A percentile compares a stretch with the other conserved stretches of the same genome.
Evolutionary conservation across 2,113 vertebrate species (phyloP).

Genomic region (Cisticola juncidis): DNA sequence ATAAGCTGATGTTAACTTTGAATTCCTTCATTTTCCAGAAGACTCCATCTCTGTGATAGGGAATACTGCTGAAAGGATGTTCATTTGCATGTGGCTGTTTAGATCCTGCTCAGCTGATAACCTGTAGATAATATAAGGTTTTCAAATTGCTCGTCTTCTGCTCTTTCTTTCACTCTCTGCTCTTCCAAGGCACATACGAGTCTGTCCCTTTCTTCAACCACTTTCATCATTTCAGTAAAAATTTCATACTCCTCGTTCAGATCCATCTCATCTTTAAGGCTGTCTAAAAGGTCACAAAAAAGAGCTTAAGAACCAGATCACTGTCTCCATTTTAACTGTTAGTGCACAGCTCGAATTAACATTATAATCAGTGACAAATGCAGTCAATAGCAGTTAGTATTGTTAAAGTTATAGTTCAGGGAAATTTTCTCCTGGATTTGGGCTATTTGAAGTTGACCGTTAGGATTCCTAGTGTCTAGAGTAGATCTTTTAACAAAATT

Average conservation of each 20-base stretch:
- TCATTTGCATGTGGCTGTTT: background rate
- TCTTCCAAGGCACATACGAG: slow-evolving; percentile 85
- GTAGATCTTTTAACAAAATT: background rate
- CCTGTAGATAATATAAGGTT: slow-evolving; percentile 78
- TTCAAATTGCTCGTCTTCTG: slow-evolving; percentile 82
- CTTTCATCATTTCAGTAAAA: slow-evolving; percentile 85
- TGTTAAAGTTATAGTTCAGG: background rate
- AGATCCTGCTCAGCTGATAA: slow-evolving; percentile 78
- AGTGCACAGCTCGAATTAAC: background rate
- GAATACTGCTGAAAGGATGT: background rate
- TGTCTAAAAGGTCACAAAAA: slow-evolving; percentile 70
- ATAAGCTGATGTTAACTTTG: background rate
- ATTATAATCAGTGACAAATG: background rate
- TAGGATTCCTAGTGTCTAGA: background rate
- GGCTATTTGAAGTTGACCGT: background rate
- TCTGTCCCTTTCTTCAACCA: slow-evolving; percentile 84
- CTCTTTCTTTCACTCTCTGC: slow-evolving; percentile 82
- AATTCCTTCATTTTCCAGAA: background rate
- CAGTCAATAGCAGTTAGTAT: background rate
- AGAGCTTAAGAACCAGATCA: background rate
- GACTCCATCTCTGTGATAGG: background rate
- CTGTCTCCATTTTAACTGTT: background rate
- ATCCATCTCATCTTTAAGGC: slow-evolving; percentile 77
- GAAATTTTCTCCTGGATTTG: background rate
- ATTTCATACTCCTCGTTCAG: slow-evolving; percentile 80